A percentile compares a stretch with the other conserved stretches of the same genome.
These are phyloP conservation scores for Lydus trimaculatus DNA, from an alignment of 2,888 invertebrate species.

Conservation along the genomic window DNA sequence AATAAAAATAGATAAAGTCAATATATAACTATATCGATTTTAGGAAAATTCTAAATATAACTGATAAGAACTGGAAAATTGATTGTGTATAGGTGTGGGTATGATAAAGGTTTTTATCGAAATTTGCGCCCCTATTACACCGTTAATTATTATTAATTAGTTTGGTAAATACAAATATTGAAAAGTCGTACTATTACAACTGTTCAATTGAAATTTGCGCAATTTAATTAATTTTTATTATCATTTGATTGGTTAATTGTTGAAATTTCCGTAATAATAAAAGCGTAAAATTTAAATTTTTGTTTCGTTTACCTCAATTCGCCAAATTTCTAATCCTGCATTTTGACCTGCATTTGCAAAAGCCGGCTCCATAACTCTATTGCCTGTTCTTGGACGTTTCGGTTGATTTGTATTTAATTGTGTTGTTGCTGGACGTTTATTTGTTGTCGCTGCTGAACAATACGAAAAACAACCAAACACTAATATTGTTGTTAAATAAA, in stretches of 20 bases:
- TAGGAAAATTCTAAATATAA: not conserved
- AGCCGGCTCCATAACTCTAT: slow-evolving; percentile 67
- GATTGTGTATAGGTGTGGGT: not conserved
- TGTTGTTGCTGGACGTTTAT: slow-evolving; percentile 31
- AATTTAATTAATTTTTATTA: not conserved
- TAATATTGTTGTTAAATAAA: slow-evolving; percentile 29
- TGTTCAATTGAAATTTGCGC: too few relatives aligned
- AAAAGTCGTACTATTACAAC: not conserved
- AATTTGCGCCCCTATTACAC: not conserved
- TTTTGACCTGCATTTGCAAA: slow-evolving; percentile 74
- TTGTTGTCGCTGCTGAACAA: slow-evolving; percentile 26
- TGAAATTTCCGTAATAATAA: slow-evolving; percentile 41
- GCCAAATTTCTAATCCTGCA: slow-evolving; percentile 79
- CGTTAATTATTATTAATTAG: not conserved
- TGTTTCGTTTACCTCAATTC: slow-evolving; percentile 85
- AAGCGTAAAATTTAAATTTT: too few relatives aligned
- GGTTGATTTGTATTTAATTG: slow-evolving; percentile 28
- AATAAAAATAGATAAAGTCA: too few relatives aligned
- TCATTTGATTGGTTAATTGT: too few relatives aligned
- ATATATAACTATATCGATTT: not conserved
- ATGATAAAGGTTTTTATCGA: not conserved
- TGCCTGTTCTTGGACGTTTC: slow-evolving; percentile 33
- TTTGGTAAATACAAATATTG: not conserved
- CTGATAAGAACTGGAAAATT: not conserved
- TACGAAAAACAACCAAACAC: slow-evolving; percentile 28